Conservation (phyloP, 2,113 vertebrate species). For the Hiodon tergisus region DNA sequence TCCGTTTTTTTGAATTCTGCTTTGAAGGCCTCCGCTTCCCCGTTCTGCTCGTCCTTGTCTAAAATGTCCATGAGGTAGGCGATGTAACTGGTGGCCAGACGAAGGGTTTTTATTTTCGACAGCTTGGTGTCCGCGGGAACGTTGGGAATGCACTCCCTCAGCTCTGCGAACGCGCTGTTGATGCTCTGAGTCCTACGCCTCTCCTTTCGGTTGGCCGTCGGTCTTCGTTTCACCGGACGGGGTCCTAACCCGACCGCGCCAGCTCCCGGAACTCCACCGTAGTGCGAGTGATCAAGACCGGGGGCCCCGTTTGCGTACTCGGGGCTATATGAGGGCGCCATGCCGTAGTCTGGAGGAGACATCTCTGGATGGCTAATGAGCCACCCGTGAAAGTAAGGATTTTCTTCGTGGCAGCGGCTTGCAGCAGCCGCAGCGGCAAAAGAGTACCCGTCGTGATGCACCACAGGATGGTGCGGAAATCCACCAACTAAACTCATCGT, state of each 20-base stretch:
- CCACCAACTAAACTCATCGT: constrained; percentile 92
- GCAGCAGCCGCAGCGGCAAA: constrained; percentile 81
- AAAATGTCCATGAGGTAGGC: constrained; percentile 99
- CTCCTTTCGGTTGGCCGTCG: constrained; percentile 96
- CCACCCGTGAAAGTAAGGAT: constrained; percentile 95
- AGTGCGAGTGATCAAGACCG: constrained; percentile 80
- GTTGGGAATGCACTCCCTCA: constrained; percentile 94
- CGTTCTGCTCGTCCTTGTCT: constrained; percentile 93
- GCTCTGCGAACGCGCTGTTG: constrained; percentile 96
- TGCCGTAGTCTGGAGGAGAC: constrained; percentile 90
- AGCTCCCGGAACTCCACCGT: constrained; percentile 73
- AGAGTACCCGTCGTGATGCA: constrained; percentile 94
- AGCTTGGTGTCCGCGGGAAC: constrained; percentile 96
- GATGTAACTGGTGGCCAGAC: constrained; percentile 97
- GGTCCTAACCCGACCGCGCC: constrained; percentile 70
- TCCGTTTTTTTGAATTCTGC: constrained; percentile 96
- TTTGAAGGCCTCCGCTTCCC: constrained; percentile 95
- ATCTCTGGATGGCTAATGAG: constrained; percentile 91
- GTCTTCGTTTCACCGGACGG: constrained; percentile 83
- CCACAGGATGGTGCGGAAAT: constrained; percentile 91
- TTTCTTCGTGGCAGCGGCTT: constrained; percentile 87
- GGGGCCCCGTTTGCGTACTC: constrained; percentile 82
- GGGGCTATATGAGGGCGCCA: constrained; percentile 89
- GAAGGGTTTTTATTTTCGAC: constrained; percentile 94
- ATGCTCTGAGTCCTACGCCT: constrained; percentile 97